A percentile compares a stretch with the other conserved stretches of the same genome.
phyloP scores from a whole-genome alignment of 1,140 invertebrate species.

The Zaprionus camerounensis region DNA sequence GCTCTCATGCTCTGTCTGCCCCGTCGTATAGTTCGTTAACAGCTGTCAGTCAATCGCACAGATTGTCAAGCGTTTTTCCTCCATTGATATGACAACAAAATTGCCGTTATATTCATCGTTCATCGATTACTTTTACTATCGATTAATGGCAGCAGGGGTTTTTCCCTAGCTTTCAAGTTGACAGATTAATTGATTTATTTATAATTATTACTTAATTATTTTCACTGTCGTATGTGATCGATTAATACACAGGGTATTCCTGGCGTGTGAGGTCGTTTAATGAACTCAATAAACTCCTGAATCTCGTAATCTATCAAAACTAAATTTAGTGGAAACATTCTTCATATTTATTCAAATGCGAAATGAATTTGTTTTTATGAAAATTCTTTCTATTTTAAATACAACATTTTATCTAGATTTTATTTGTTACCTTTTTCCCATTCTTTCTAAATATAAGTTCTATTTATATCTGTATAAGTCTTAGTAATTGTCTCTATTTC shows the following conservation, averaged over 20 bases:
- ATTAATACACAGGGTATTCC: not conserved
- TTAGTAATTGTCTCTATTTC: too few relatives aligned
- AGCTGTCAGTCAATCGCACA: not conserved
- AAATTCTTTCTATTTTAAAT: not conserved
- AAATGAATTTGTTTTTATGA: not conserved
- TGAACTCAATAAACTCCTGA: not conserved
- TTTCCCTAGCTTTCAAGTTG: not conserved
- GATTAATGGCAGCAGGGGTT: not conserved
- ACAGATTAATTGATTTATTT: not conserved
- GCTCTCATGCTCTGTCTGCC: not conserved
- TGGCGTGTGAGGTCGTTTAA: not conserved
- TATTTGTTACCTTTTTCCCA: not conserved
- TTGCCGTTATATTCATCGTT: not conserved
- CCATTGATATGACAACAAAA: not conserved
- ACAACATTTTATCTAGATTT: not conserved
- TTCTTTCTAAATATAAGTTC: too few relatives aligned
- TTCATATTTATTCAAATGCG: not conserved
- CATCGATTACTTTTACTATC: conserved; percentile 2
- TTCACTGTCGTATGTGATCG: not conserved
- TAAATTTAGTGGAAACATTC: not conserved
- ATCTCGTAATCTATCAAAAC: not conserved
- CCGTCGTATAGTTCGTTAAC: not conserved
- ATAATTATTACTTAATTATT: not conserved
- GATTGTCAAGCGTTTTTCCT: not conserved
- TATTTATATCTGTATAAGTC: too few relatives aligned